A percentile compares a stretch with the other conserved stretches of the same genome.
phyloP scores from a whole-genome alignment of 2,797 vertebrate species.

The Acridotheres tristis region DNA sequence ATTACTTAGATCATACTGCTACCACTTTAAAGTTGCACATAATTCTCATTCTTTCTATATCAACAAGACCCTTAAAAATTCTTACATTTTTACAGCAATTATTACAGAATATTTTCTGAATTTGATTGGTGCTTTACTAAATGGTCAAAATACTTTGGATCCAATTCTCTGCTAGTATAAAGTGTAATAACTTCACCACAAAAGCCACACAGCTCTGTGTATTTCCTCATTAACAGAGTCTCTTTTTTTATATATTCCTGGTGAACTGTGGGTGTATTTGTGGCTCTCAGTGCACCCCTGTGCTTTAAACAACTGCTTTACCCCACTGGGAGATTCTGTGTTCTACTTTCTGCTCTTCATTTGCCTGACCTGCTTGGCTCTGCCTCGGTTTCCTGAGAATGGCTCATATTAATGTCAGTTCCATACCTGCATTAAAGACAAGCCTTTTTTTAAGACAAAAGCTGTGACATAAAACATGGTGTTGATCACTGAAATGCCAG shows the following conservation, averaged over 20 bases:
- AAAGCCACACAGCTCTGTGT: not conserved
- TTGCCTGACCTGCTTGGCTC: not conserved
- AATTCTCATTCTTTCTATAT: not conserved
- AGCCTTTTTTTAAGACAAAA: not conserved
- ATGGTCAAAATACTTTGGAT: not conserved
- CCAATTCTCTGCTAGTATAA: not conserved
- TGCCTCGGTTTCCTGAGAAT: not conserved
- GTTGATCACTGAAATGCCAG: not conserved
- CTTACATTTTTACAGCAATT: not conserved
- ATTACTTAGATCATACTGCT: not conserved
- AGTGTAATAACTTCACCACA: not conserved
- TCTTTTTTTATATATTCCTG: not conserved
- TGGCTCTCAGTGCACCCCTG: not conserved
- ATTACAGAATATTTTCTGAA: not conserved
- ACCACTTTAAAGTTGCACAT: not conserved
- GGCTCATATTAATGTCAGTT: not conserved
- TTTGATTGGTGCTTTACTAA: not conserved
- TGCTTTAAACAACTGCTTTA: not conserved
- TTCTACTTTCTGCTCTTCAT: not conserved
- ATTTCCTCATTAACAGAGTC: not conserved
- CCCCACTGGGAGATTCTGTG: not conserved
- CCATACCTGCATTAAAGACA: not conserved
- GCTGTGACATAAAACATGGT: not conserved
- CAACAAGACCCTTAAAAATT: not conserved
- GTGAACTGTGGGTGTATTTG: not conserved